Percentiles rank a stretch among this genome's conserved stretches.
These are phyloP conservation scores for Neolamprologus sp. DNA, from an alignment of 2,113 vertebrate genomes.

Conservation along the genomic window DNA sequence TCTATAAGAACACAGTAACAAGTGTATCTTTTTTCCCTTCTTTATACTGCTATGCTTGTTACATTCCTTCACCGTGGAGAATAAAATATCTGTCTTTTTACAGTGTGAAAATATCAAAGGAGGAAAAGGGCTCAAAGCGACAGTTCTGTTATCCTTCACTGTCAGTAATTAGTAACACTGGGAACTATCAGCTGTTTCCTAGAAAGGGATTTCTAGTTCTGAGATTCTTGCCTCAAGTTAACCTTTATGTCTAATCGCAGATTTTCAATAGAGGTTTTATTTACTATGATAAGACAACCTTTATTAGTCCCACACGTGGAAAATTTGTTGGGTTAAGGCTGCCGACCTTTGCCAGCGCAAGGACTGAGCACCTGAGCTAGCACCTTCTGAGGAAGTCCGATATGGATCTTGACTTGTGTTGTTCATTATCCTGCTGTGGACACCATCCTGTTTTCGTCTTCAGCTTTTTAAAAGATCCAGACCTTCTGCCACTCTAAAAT, in stretches of 20 bases:
- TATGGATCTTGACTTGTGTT: background rate
- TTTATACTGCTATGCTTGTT: background rate
- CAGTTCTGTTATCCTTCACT: background rate
- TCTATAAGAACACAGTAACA: background rate
- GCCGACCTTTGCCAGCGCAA: background rate
- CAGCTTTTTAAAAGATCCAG: background rate
- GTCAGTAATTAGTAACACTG: background rate
- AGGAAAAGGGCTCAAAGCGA: background rate
- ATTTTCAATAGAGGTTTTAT: background rate
- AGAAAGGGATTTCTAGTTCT: background rate
- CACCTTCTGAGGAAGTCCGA: background rate
- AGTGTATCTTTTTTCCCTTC: background rate
- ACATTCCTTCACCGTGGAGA: background rate
- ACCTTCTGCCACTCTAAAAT: background rate
- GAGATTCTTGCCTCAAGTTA: background rate
- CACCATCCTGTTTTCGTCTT: background rate
- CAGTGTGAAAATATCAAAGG: background rate
- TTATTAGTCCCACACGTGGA: background rate
- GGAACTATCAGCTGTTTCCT: background rate
- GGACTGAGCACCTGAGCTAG: background rate
- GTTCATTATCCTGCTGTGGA: background rate
- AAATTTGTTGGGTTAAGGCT: background rate
- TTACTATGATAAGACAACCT: background rate
- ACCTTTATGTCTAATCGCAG: background rate
- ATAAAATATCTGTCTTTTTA: background rate